Evolutionary conservation across 2,797 vertebrate genomes (phyloP).

Genomic region (Sebastolobus alascanus): DNA sequence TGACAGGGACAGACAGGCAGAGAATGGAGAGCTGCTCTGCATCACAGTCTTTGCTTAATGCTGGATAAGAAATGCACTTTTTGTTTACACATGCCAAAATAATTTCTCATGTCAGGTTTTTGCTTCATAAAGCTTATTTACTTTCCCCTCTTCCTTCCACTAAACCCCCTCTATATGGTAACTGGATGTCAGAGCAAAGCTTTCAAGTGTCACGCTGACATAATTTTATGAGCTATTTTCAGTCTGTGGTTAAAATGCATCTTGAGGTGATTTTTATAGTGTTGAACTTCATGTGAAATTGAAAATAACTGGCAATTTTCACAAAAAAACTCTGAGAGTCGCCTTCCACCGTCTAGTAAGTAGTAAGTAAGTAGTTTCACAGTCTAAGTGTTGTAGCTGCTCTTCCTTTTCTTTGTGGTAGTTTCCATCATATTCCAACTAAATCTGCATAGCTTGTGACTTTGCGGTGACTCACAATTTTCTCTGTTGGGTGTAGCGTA

Average conservation of each 20-base stretch:
- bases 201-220: constrained; percentile 8
- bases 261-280: not conserved
- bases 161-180: not conserved
- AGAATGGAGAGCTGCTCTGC: not conserved
- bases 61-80: constrained; percentile 5
- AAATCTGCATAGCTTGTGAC: no score
- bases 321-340: no score
- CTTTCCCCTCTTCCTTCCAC: not conserved
- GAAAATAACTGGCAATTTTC: no score
- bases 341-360: no score
- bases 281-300: no score
- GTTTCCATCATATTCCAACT: no score
- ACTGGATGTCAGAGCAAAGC: constrained; percentile 24
- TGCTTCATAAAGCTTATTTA: not conserved
- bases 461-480: no score
- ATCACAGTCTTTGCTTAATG: not conserved
- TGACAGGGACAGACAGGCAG: not conserved
- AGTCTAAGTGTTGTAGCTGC: no score
- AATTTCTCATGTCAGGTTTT: constrained; percentile 17
- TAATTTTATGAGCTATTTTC: not conserved
- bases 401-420: no score
- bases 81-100: constrained; percentile 29
- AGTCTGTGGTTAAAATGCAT: constrained; percentile 3
- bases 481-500: no score
- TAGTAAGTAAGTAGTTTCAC: no score